Percentiles rank a stretch among this genome's conserved stretches.
These are phyloP conservation scores for Acleris holmiana DNA, from an alignment of 2,888 invertebrate genomes.

Conservation along the genomic window DNA sequence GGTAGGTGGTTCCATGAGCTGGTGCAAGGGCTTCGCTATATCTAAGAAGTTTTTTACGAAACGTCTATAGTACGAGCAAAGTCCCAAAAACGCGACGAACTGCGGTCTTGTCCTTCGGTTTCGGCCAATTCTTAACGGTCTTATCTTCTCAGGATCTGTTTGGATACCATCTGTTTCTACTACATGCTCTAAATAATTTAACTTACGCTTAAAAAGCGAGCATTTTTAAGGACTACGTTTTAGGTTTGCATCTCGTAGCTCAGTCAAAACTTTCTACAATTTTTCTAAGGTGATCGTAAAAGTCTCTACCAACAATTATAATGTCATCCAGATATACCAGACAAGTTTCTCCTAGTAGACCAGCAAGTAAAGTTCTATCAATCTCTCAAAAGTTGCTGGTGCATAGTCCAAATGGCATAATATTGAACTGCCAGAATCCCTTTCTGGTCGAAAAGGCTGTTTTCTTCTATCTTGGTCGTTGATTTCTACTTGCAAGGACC, in stretches of 20 bases:
- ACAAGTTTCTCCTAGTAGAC: not conserved
- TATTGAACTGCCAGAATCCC: too few relatives aligned
- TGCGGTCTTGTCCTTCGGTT: not conserved
- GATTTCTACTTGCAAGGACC: too few relatives aligned
- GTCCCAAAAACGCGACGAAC: constrained; percentile 2
- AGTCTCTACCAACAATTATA: not conserved
- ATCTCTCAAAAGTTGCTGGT: too few relatives aligned
- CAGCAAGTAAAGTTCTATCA: too few relatives aligned
- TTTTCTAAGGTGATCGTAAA: not conserved
- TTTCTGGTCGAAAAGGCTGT: too few relatives aligned
- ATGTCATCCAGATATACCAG: not conserved
- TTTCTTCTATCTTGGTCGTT: too few relatives aligned
- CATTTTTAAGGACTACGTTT: constrained; percentile 10
- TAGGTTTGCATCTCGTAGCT: constrained; percentile 1
- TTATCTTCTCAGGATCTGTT: too few relatives aligned
- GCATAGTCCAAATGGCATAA: too few relatives aligned
- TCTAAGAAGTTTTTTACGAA: constrained; percentile 11
- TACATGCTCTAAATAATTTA: constrained; percentile 25
- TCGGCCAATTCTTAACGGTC: constrained; percentile 19
- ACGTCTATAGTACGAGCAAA: constrained; percentile 3
- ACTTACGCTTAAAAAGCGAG: constrained; percentile 13
- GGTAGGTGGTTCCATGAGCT: constrained; percentile 2
- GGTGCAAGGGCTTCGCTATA: constrained; percentile 7
- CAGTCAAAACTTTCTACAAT: not conserved
- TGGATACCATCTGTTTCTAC: not conserved